Conservation (phyloP, 1,140 invertebrate species). For the Drosophila baimaii region DNA sequence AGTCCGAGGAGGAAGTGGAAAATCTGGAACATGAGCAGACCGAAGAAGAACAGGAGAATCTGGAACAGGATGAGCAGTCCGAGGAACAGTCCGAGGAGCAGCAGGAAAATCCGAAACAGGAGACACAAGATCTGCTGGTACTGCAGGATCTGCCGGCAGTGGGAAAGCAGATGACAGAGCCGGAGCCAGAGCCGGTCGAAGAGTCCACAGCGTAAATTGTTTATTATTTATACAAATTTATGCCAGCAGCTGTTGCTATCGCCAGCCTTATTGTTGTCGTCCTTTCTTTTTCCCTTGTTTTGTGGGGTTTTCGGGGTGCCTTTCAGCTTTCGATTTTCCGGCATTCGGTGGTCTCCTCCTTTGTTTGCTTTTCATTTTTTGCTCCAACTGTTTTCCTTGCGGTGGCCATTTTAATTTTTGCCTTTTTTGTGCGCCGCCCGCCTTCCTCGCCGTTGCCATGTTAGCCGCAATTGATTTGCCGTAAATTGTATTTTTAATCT, state of each 20-base stretch:
- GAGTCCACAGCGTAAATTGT: constrained; percentile 65
- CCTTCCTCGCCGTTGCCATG: constrained; percentile 53
- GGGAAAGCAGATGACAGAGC: not conserved
- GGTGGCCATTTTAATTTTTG: constrained; percentile 70
- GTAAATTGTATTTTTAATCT: constrained; percentile 82
- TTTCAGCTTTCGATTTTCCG: constrained; percentile 34
- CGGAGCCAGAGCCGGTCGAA: not conserved
- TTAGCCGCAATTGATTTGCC: constrained; percentile 78
- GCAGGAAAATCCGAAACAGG: not conserved
- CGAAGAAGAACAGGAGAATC: not conserved
- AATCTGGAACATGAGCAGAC: no score
- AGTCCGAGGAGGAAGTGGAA: not conserved
- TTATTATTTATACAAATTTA: constrained; percentile 78
- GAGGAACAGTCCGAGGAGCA: not conserved
- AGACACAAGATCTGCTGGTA: not conserved
- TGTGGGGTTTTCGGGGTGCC: constrained; percentile 1
- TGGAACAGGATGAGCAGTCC: not conserved
- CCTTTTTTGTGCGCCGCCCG: constrained; percentile 42
- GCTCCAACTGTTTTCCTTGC: constrained; percentile 59
- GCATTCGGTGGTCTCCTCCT: constrained; percentile 10
- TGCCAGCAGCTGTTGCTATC: constrained; percentile 70
- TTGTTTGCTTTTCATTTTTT: constrained; percentile 79
- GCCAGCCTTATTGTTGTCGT: constrained; percentile 34
- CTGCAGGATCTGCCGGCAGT: not conserved
- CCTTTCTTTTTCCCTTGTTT: constrained; percentile 13